phyloP scores from a whole-genome alignment of 37 sponge, comb jelly and placozoan genomes.

The Spongilla lacustris region DNA sequence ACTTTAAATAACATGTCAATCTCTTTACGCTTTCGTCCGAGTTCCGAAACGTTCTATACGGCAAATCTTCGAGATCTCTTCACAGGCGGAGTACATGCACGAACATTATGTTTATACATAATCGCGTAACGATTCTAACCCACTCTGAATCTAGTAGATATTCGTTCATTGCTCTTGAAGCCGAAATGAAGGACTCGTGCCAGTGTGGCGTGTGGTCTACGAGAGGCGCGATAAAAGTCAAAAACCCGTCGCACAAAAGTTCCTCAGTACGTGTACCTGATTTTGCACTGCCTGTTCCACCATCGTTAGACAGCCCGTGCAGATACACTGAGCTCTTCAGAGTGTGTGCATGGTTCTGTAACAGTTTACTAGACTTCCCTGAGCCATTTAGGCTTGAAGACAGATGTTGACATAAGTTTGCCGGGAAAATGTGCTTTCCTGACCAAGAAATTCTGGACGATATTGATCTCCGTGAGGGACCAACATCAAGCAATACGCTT shows the following conservation, averaged over 20 bases:
- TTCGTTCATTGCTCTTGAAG: conserved; percentile 75
- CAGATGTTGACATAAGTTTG: background rate
- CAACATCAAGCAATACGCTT: background rate
- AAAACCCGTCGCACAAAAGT: background rate
- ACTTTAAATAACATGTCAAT: conserved; percentile 63
- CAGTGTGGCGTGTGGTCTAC: conserved; percentile 19
- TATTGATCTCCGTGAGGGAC: background rate
- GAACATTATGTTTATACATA: background rate
- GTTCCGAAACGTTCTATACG: conserved; percentile 54
- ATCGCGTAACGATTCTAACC: background rate
- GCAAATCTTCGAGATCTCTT: conserved; percentile 77
- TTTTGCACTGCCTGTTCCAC: background rate
- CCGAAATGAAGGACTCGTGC: conserved; percentile 75
- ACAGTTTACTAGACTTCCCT: background rate
- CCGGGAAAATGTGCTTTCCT: background rate
- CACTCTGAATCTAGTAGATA: conserved; percentile 80
- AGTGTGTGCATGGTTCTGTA: background rate
- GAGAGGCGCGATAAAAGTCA: background rate
- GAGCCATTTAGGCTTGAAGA: background rate
- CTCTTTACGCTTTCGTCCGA: conserved; percentile 41
- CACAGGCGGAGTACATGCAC: background rate
- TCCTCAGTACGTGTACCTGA: background rate
- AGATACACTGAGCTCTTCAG: background rate
- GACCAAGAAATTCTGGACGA: background rate
- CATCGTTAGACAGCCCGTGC: background rate